Conservation (phyloP, 2,888 invertebrate species). For the Copidosoma aretas region DNA sequence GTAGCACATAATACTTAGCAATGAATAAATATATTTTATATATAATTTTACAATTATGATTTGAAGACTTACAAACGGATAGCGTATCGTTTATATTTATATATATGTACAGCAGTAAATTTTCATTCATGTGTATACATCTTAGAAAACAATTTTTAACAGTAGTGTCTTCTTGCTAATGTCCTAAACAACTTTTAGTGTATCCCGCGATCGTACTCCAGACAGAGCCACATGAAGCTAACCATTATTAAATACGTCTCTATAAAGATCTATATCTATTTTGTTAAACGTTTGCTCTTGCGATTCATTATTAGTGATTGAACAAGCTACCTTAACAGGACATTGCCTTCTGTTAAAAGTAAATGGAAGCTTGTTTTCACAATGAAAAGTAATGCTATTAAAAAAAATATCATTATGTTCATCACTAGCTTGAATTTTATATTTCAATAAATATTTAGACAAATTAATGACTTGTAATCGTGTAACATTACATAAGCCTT, state of each 20-base stretch:
- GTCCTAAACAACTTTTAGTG: neutral
- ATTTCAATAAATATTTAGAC: constrained; percentile 16
- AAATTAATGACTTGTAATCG: constrained; percentile 25
- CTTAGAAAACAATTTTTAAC: too few relatives aligned
- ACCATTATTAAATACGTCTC: constrained; percentile 20
- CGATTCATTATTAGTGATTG: constrained; percentile 24
- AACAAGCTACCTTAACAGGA: constrained; percentile 10
- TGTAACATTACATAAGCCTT: constrained; percentile 34
- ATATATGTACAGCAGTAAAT: too few relatives aligned
- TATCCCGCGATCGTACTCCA: constrained; percentile 25
- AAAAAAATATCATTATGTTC: constrained; percentile 25
- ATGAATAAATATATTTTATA: too few relatives aligned
- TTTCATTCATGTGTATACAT: too few relatives aligned
- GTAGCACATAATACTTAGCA: too few relatives aligned
- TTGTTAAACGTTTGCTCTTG: constrained; percentile 36
- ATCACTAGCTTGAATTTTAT: constrained; percentile 32
- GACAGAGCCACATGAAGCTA: constrained; percentile 42
- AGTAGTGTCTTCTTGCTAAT: too few relatives aligned
- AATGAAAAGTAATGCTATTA: constrained; percentile 30
- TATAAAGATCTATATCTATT: constrained; percentile 27
- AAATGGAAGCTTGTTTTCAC: constrained; percentile 14
- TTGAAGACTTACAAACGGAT: too few relatives aligned
- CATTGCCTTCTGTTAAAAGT: constrained; percentile 6
- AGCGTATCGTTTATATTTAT: too few relatives aligned
- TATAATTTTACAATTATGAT: too few relatives aligned